phyloP scores from a whole-genome alignment of 2,113 vertebrate species.

The Syrrhaptes paradoxus region DNA sequence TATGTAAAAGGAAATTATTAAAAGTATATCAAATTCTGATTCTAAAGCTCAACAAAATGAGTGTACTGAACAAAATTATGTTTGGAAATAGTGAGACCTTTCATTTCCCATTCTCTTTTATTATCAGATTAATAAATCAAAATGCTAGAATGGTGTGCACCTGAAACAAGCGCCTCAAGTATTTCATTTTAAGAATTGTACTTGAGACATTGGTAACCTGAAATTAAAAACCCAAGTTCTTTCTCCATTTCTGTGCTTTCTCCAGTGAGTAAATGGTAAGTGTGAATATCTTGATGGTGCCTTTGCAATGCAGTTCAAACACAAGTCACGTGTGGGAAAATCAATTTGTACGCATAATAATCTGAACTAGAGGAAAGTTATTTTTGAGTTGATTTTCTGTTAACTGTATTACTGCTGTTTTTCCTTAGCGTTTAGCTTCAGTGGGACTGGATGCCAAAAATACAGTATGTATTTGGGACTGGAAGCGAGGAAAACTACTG shows the following conservation, averaged over 20 bases:
- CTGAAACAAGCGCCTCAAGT: not conserved
- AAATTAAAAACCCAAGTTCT: not conserved
- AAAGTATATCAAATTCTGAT: not conserved
- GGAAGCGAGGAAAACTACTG: constrained; percentile 91
- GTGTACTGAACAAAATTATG: not conserved
- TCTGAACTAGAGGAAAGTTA: not conserved
- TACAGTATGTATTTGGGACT: constrained; percentile 95
- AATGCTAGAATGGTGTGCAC: not conserved
- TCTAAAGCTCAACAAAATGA: not conserved
- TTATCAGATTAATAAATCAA: not conserved
- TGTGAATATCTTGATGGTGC: not conserved
- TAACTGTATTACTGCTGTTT: constrained; percentile 34
- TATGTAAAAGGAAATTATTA: not conserved
- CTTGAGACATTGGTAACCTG: not conserved
- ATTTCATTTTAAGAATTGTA: not conserved
- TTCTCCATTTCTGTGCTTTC: not conserved
- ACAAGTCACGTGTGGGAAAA: not conserved
- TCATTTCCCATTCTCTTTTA: not conserved
- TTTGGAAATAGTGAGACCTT: not conserved
- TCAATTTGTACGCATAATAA: not conserved
- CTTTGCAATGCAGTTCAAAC: not conserved
- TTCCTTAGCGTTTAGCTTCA: constrained; percentile 86
- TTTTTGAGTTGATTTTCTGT: not conserved
- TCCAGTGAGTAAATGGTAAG: not conserved
- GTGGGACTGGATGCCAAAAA: constrained; percentile 97